These are phyloP conservation scores for Notothenia rossii DNA, from an alignment of 2,113 vertebrate genomes.

Conservation along the genomic window DNA sequence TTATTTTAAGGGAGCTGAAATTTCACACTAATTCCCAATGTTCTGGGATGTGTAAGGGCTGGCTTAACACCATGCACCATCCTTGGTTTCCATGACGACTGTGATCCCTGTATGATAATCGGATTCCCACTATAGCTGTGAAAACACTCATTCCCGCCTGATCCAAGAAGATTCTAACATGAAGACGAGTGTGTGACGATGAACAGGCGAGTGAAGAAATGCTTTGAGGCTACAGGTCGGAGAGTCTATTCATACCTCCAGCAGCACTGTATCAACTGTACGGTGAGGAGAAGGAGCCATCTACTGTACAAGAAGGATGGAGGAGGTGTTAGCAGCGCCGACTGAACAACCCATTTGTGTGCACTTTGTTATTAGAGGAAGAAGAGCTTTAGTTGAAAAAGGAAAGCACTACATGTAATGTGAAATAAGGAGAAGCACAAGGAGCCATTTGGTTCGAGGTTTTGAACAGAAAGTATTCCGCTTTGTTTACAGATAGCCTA, in stretches of 20 bases:
- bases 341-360: slow-evolving; percentile 21
- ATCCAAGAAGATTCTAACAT: slow-evolving; percentile 67
- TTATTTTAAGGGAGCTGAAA: slow-evolving; percentile 73
- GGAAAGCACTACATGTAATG: slow-evolving; percentile 34
- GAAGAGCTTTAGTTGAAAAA: not conserved
- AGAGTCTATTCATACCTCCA: slow-evolving; percentile 43
- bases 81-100: slow-evolving; percentile 85
- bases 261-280: slow-evolving; percentile 2
- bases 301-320: not conserved
- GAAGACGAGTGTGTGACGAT: slow-evolving; percentile 53
- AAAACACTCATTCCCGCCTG: slow-evolving; percentile 69
- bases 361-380: slow-evolving; percentile 25
- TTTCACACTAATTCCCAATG: slow-evolving; percentile 80
- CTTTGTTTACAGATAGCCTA: no score
- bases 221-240: slow-evolving; percentile 49
- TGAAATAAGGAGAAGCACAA: slow-evolving; percentile 51
- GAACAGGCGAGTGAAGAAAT: slow-evolving; percentile 13
- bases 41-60: slow-evolving; percentile 77
- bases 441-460: slow-evolving; percentile 41
- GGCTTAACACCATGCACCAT: slow-evolving; percentile 74
- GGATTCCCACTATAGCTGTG: slow-evolving; percentile 78
- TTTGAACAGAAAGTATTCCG: slow-evolving; percentile 20
- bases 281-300: not conserved
- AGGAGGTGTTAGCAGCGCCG: slow-evolving; percentile 17
- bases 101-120: slow-evolving; percentile 82